Evolutionary conservation across 1,140 invertebrate genomes (phyloP).

Genomic region (Eulimnadia texana): DNA sequence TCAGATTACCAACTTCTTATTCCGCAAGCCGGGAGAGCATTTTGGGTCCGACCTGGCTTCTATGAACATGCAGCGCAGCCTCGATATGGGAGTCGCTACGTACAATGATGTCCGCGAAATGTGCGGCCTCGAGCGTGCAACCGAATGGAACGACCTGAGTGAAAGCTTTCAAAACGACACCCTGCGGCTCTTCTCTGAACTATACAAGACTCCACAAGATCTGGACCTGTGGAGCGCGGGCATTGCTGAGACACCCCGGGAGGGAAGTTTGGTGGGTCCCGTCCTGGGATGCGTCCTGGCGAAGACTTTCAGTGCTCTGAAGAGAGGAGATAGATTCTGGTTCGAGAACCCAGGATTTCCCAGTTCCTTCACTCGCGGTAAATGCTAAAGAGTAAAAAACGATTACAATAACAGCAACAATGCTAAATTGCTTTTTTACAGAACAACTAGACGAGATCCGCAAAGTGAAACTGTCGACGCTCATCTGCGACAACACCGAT

Average conservation of each 20-base stretch:
- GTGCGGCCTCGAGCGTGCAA: slow-evolving; percentile 28
- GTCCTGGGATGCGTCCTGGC: slow-evolving; percentile 41
- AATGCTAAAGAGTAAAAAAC: too few species aligned
- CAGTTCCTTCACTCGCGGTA: slow-evolving; percentile 26
- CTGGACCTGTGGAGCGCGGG: slow-evolving; percentile 35
- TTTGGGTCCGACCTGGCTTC: slow-evolving; percentile 45
- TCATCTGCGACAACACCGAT: slow-evolving; percentile 35
- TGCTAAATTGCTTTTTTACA: too few species aligned
- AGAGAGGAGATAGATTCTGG: slow-evolving; percentile 43
- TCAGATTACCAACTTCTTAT: slow-evolving; percentile 31
- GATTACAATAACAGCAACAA: too few species aligned
- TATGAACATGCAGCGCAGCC: slow-evolving; percentile 53
- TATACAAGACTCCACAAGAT: slow-evolving; percentile 27
- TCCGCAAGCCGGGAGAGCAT: slow-evolving; percentile 27
- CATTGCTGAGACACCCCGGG: slow-evolving; percentile 30
- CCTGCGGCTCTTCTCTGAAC: slow-evolving; percentile 20
- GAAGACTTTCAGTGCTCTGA: slow-evolving; percentile 36
- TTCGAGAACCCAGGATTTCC: slow-evolving; percentile 34
- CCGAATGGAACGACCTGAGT: slow-evolving; percentile 21
- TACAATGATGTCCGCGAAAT: slow-evolving; percentile 32
- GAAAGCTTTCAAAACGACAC: slow-evolving; percentile 24
- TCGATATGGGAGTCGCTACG: slow-evolving; percentile 34
- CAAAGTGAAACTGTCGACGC: slow-evolving; percentile 28
- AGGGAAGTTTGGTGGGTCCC: slow-evolving; percentile 35
- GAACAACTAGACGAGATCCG: slow-evolving; percentile 32